These are phyloP conservation scores for Carcinoscorpius rotundicauda DNA, from an alignment of 1,140 invertebrate species.

Conservation along the genomic window DNA sequence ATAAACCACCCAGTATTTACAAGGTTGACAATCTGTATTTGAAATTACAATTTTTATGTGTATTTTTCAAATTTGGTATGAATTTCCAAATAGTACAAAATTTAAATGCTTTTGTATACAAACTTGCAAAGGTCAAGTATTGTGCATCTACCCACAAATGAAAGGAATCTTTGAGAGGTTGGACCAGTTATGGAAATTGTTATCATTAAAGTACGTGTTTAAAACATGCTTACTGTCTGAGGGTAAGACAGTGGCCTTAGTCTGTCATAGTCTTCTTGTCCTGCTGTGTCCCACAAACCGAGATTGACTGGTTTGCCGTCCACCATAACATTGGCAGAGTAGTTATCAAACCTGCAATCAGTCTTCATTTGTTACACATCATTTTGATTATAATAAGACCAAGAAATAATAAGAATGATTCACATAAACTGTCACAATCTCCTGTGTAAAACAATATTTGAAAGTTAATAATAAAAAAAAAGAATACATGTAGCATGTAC, in stretches of 20 bases:
- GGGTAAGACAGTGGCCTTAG: conserved; percentile 90
- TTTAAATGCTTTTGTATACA: too few relatives aligned
- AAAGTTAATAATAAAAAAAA: neutral
- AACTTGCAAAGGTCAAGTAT: too few relatives aligned
- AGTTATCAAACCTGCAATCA: conserved; percentile 74
- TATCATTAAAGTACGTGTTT: neutral
- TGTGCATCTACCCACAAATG: too few relatives aligned
- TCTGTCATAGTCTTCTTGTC: conserved; percentile 94
- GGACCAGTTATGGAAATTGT: too few relatives aligned
- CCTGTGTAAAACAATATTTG: neutral
- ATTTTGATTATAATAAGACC: conserved; percentile 50
- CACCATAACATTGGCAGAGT: conserved; percentile 99
- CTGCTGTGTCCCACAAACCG: conserved; percentile 82
- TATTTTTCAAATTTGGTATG: too few relatives aligned
- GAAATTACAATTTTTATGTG: too few relatives aligned
- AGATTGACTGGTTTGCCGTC: conserved; percentile 95
- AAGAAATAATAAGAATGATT: neutral
- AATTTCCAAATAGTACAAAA: too few relatives aligned
- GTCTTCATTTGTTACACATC: conserved; percentile 94
- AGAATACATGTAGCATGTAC: too few relatives aligned
- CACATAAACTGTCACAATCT: conserved; percentile 5
- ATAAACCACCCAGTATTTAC: too few relatives aligned
- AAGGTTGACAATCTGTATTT: too few relatives aligned
- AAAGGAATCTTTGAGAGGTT: too few relatives aligned
- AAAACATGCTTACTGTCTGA: conserved; percentile 51